Base-by-base conservation (phyloP, 2,888 invertebrate genomes). In the Erebia palarica region DNA sequence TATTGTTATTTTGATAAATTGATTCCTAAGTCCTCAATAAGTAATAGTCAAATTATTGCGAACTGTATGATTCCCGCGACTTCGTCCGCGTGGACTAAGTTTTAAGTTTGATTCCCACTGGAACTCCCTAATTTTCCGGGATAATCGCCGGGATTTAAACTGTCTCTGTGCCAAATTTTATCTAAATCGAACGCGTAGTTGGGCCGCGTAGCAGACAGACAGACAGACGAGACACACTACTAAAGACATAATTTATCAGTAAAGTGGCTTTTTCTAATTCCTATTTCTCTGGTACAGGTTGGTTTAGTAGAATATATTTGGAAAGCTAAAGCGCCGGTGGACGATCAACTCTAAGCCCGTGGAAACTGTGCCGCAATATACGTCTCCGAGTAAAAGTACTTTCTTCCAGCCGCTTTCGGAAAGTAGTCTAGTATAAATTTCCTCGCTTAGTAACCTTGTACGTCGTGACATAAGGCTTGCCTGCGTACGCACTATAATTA, bases 401-500 rank as follows among this genome's bases (percentile, higher is more conserved):
- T 92, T 92, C 92, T 91, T 92, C 89, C 81, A 84, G 86, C 90
- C 90, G 90, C 90, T 91, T 92, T 92, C 91, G 86, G 90, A 93
- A 92, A 91, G 89, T 86, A 81, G 91, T 85, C 87, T 86, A 84
- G 85, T 87, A 86, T 85, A 82, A 86, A 88, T 88, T 90, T 91
- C 86, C 89, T 88, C 84, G 82, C 82, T 86, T 82, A 84, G 85
- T 88, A 91, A 89, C 89, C 89, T 90, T 90, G 89, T 88, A 82
- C 84, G 83, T 81, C 81, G 87, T 92, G 90, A 91, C 90, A 92
- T 91, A 91, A 92, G 89, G 83, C 78, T 83, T 73, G 83, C 80
- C 81, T 82, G 83, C 79, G 79, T 80, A 78, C 81, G 80, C 82
- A 81, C 87, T 90, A 88, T 89, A 88, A 89, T 90, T 89, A 87